Conservation (phyloP, 1,140 invertebrate species). For the Apis florea region DNA sequence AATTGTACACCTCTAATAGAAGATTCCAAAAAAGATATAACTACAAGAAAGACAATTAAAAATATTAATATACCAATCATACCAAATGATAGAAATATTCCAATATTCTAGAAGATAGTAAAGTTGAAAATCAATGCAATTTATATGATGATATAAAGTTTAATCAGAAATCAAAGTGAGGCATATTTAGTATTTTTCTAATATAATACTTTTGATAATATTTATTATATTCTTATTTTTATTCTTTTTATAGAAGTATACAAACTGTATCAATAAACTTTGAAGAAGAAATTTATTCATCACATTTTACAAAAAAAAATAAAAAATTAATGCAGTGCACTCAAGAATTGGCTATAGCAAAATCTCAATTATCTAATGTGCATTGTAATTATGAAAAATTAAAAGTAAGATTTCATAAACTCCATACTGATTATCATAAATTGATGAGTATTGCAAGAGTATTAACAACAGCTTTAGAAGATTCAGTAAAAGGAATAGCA, state of each 20-base stretch:
- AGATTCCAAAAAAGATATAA: constrained; percentile 13
- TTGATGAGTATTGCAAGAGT: constrained; percentile 80
- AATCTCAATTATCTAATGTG: constrained; percentile 64
- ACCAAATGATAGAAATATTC: constrained; percentile 66
- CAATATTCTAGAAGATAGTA: constrained; percentile 57
- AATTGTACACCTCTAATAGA: constrained; percentile 9
- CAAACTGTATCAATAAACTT: constrained; percentile 65
- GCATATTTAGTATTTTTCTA: constrained; percentile 11
- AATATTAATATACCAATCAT: constrained; percentile 50
- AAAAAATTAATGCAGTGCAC: constrained; percentile 50
- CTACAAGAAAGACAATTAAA: constrained; percentile 24
- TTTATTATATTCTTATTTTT: constrained; percentile 3
- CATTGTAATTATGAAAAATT: constrained; percentile 73
- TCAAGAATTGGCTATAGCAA: constrained; percentile 62
- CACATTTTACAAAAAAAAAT: constrained; percentile 32
- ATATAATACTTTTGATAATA: background rate
- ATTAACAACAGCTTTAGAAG: constrained; percentile 82
- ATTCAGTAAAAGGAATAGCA: constrained; percentile 81
- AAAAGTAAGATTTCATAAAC: constrained; percentile 74
- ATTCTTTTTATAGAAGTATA: constrained; percentile 58
- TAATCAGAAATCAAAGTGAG: constrained; percentile 48
- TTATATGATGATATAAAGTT: constrained; percentile 25
- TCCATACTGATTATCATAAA: constrained; percentile 78
- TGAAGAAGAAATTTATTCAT: constrained; percentile 22
- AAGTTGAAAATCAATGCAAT: constrained; percentile 37